Base-by-base conservation (phyloP, 1,140 invertebrate genomes). In the Octopus bimaculoides region DNA sequence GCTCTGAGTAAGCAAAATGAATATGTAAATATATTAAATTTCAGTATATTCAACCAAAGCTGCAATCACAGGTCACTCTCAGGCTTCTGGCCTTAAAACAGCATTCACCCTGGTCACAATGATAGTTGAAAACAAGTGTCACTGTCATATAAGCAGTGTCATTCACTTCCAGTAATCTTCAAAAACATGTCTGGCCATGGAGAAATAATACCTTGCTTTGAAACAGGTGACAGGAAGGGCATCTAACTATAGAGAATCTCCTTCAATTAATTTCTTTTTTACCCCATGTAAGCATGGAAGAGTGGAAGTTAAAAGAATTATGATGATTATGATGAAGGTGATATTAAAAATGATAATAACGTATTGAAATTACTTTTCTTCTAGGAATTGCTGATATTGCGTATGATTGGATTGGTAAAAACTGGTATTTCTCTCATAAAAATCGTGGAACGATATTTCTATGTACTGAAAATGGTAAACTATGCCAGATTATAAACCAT, bases 381-480 rank as follows among this genome's bases (percentile, higher is more conserved):
- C 55, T 79, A 88, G 87, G 73, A 78, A 82, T 88, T 8, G 81
- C 83, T 14, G 82, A 84, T 5, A 95, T 98, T 81, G 96, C 97
- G 0, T 98, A 97, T 86, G 97, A 99, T 86, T 99, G 97, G 97
- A 96, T 97, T 0, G 95, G 96, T 82, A 95, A 95, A 84, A 98
- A 98, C 90, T 94, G 98, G 78, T 99, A 98, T 87, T 98, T 97
- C 95, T 96, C 96, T 0, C 97, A 99, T 84, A 95, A 96, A 86
- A 93, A 94, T 84, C 82, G 82, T 41, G 85, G 86, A 77, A 80
- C 83, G 20, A 89, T 91, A n/a, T 86, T 88, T 61, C 54, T 87
- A 9, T 88, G 86, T 83, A 86, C 81, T 54, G 69, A 78, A 94
- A 96, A 98, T 86, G 90, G 96, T 5, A 56, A 61, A 6, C 66